Conservation (phyloP, 2,113 vertebrate genomes). For the Terrapene triunguis region DNA sequence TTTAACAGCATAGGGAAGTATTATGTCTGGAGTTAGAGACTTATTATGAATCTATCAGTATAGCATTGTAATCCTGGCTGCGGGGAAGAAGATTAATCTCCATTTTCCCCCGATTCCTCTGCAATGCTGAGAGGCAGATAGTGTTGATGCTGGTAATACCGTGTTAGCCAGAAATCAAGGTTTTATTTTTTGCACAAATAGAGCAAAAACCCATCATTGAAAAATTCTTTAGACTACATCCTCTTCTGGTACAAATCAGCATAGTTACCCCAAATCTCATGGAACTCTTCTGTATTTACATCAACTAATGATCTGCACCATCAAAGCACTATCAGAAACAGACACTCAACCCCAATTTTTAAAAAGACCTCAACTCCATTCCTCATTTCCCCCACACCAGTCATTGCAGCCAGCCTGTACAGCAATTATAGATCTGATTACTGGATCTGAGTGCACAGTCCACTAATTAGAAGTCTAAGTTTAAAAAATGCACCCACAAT, state of each 20-base stretch:
- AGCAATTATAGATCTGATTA: background rate
- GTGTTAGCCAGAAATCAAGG: background rate
- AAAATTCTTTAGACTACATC: background rate
- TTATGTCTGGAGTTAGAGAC: background rate
- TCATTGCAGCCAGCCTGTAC: background rate
- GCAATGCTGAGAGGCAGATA: background rate
- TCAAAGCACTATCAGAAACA: background rate
- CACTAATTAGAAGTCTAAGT: background rate
- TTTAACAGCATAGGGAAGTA: background rate
- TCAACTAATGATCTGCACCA: background rate
- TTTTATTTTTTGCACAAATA: background rate
- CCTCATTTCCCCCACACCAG: background rate
- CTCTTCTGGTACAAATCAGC: background rate
- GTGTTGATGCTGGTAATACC: background rate
- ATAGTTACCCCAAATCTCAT: background rate
- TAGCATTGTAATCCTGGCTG: background rate
- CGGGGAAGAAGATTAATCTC: conserved; percentile 3
- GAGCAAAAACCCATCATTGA: background rate
- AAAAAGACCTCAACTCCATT: background rate
- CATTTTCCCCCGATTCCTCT: background rate
- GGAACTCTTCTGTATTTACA: background rate
- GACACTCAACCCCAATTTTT: background rate
- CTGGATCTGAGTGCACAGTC: background rate
- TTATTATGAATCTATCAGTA: conserved; percentile 29
- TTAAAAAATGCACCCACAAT: conserved; percentile 4